These are phyloP conservation scores for Solea solea DNA, from an alignment of 2,113 vertebrate genomes.

Conservation along the genomic window DNA sequence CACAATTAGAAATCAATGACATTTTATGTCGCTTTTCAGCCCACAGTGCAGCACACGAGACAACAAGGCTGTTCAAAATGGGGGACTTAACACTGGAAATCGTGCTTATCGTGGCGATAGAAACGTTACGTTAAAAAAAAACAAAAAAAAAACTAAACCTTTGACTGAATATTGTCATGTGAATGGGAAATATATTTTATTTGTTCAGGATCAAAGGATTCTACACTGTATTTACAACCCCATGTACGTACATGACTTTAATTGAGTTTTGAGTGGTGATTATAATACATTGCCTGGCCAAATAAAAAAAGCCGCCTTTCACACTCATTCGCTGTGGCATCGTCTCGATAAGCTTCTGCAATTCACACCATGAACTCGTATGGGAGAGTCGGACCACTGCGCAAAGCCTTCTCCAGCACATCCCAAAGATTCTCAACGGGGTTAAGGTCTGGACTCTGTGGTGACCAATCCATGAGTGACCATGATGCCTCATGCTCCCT, in stretches of 20 bases:
- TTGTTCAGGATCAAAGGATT: not conserved
- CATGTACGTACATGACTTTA: not conserved
- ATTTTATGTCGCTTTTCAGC: conserved; percentile 51
- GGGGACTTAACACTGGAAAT: conserved; percentile 11
- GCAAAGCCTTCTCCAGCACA: no score
- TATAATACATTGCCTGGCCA: not conserved
- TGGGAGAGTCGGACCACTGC: no score
- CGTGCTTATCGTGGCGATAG: not conserved
- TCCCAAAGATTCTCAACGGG: no score
- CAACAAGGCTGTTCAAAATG: conserved; percentile 49
- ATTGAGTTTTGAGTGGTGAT: not conserved
- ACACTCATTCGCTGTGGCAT: no score
- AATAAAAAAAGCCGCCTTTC: no score
- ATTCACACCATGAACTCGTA: no score
- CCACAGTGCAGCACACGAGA: not conserved
- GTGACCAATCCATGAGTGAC: no score
- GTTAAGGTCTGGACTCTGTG: no score
- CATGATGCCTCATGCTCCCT: no score
- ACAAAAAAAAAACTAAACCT: not conserved
- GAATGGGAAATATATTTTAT: conserved; percentile 4
- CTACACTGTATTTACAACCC: not conserved
- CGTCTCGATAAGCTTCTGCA: no score
- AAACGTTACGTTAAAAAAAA: not conserved
- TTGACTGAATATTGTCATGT: not conserved
- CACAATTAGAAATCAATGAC: conserved; percentile 71